phyloP scores from a whole-genome alignment of 2,797 vertebrate genomes.

The Diglossa cyanea region DNA sequence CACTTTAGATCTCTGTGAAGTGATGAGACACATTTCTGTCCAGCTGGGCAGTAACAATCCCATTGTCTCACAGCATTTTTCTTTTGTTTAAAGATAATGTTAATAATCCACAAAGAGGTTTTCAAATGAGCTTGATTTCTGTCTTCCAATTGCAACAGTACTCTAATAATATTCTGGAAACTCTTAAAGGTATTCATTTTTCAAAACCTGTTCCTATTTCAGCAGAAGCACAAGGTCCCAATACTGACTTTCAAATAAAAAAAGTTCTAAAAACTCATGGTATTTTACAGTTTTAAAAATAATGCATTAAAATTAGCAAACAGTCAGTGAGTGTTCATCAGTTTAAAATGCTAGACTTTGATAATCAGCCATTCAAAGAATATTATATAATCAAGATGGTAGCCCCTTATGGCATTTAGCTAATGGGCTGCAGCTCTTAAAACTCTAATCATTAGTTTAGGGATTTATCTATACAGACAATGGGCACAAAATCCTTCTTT shows the following conservation, averaged over 20 bases:
- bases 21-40: background rate
- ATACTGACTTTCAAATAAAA: background rate
- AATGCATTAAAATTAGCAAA: background rate
- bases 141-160: background rate
- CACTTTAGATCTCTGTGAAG: background rate
- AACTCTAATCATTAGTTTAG: constrained; percentile 25
- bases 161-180: background rate
- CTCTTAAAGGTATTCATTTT: background rate
- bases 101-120: background rate
- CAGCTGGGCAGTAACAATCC: background rate
- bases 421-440: constrained; percentile 52
- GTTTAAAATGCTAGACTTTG: background rate
- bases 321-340: background rate
- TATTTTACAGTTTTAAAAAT: background rate
- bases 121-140: background rate
- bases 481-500: constrained; percentile 57
- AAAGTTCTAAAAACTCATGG: background rate
- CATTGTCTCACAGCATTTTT: background rate
- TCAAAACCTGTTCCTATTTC: background rate
- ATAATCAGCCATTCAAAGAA: background rate
- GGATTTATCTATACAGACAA: background rate
- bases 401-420: constrained; percentile 20
- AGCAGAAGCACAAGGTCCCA: background rate
- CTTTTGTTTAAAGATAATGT: background rate
- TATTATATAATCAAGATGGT: constrained; percentile 17